A percentile compares a stretch with the other conserved stretches of the same genome.
These are phyloP conservation scores for Ashinkailepas kermadecensis DNA, from an alignment of 2,888 invertebrate genomes.

Conservation along the genomic window DNA sequence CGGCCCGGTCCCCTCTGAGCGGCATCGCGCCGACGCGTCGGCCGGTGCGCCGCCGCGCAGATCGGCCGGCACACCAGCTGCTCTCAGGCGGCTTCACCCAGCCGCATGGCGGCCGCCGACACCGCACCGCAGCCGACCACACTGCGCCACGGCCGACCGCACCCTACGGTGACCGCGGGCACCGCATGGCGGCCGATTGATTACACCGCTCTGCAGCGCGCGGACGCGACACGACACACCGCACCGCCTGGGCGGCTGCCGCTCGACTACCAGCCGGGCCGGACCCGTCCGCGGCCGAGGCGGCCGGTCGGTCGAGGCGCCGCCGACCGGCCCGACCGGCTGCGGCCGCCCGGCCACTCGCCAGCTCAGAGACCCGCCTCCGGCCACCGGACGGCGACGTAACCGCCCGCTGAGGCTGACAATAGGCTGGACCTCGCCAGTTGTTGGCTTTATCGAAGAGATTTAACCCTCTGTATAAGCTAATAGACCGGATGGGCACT, in stretches of 20 bases:
- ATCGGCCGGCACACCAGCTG: too few relatives aligned
- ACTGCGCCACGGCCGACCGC: too few relatives aligned
- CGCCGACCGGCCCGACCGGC: background rate
- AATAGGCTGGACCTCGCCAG: background rate
- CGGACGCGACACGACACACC: background rate
- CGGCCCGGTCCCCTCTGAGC: too few relatives aligned
- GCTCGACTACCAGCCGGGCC: background rate
- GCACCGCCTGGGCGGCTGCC: background rate
- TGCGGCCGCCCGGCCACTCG: background rate
- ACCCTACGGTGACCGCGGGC: too few relatives aligned
- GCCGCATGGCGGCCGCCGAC: too few relatives aligned
- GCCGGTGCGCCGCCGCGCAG: too few relatives aligned
- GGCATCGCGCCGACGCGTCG: too few relatives aligned
- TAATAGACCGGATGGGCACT: too few relatives aligned
- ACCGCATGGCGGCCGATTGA: too few relatives aligned
- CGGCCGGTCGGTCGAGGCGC: background rate
- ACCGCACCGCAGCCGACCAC: too few relatives aligned
- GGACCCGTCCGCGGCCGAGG: background rate
- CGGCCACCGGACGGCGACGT: background rate
- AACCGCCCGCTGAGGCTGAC: background rate
- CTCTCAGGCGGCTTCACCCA: too few relatives aligned
- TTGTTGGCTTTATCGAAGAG: background rate
- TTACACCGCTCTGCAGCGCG: background rate
- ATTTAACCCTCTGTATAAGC: background rate
- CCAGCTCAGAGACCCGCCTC: too few relatives aligned